Conservation (phyloP, 2,113 vertebrate species). For the Takifugu bimaculatus region DNA sequence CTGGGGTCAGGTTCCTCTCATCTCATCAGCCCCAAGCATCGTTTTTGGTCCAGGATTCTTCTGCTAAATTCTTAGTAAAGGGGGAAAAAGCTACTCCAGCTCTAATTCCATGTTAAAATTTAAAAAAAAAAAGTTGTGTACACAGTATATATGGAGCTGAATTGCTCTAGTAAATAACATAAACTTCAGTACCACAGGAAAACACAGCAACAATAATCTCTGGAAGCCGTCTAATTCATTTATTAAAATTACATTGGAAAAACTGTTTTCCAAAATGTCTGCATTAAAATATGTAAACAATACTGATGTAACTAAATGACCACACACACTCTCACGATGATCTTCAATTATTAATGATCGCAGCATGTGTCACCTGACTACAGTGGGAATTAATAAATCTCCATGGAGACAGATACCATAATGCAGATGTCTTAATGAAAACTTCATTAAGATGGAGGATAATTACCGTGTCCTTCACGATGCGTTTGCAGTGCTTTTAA, state of each 20-base stretch:
- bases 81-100: constrained; percentile 66
- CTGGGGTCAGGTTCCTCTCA: constrained; percentile 66
- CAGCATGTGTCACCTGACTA: constrained; percentile 37
- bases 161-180: too few species aligned
- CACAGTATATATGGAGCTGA: too few species aligned
- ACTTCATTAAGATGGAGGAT: constrained; percentile 67
- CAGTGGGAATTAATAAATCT: constrained; percentile 53
- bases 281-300: too few species aligned
- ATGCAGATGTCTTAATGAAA: constrained; percentile 73
- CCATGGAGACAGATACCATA: constrained; percentile 54
- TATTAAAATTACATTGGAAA: too few species aligned
- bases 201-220: too few species aligned
- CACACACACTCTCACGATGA: constrained; percentile 26
- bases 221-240: too few species aligned
- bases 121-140: constrained; percentile 33
- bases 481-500: constrained; percentile 64
- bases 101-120: constrained; percentile 69
- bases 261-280: too few species aligned
- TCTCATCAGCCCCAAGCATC: constrained; percentile 70
- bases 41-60: constrained; percentile 69
- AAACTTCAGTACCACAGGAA: too few species aligned
- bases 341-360: constrained; percentile 36
- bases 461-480: constrained; percentile 67
- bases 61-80: constrained; percentile 56
- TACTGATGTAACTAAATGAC: neutral